These are phyloP conservation scores for Macroteleia sp. DNA, from an alignment of 2,888 invertebrate species.

Conservation along the genomic window DNA sequence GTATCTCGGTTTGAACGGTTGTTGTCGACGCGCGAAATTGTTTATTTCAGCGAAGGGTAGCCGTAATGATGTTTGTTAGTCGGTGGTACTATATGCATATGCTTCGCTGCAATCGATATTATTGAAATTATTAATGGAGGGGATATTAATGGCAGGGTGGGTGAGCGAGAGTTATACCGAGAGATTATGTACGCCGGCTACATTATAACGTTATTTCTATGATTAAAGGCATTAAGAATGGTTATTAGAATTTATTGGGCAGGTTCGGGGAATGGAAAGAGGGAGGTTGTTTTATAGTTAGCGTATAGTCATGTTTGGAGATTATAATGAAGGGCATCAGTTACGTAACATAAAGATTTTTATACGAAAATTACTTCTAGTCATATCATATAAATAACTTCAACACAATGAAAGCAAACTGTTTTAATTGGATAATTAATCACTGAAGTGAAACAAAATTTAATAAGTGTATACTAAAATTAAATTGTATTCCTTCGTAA, in stretches of 20 bases:
- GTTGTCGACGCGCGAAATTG: conserved; percentile 30
- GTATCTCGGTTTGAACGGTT: conserved; percentile 17
- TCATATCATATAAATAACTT: too few species aligned
- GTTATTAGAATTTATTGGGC: conserved; percentile 60
- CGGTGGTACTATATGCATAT: conserved; percentile 23
- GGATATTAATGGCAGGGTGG: conserved; percentile 36
- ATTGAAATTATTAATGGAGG: conserved; percentile 61
- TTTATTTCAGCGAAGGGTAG: conserved; percentile 42
- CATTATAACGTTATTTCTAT: conserved; percentile 61
- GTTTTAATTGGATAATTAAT: too few species aligned
- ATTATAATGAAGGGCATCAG: too few species aligned
- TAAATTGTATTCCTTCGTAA: too few species aligned
- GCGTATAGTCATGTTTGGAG: too few species aligned
- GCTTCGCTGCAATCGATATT: conserved; percentile 50
- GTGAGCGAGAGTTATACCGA: conserved; percentile 37
- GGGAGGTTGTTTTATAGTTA: too few species aligned
- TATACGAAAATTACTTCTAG: too few species aligned
- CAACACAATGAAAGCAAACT: too few species aligned
- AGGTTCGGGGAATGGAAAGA: conserved; percentile 24
- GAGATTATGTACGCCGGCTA: conserved; percentile 56
- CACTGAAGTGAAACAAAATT: too few species aligned
- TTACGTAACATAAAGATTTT: too few species aligned
- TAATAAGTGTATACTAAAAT: too few species aligned
- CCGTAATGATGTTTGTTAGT: conserved; percentile 50
- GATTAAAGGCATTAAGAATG: conserved; percentile 64